Percentiles rank a stretch among this genome's conserved stretches.
These are phyloP conservation scores for Tetranychus cinnabarinus DNA, from an alignment of 1,140 invertebrate species.

Conservation along the genomic window DNA sequence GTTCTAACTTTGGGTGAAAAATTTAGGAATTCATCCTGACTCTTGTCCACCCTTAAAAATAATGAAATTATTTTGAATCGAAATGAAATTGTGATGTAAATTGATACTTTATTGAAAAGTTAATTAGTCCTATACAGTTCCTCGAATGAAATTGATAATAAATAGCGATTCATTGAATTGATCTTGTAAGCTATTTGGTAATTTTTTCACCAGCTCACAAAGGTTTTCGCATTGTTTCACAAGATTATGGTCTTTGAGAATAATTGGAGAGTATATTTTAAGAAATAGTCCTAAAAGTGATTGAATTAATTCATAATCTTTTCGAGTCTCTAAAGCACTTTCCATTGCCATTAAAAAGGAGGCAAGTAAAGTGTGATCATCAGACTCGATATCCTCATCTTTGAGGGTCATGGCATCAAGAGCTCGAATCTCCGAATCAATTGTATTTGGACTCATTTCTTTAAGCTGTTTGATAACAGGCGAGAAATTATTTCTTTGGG, in stretches of 20 bases:
- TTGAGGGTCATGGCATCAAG: conserved; percentile 33
- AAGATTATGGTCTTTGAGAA: conserved; percentile 32
- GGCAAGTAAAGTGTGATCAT: conserved; percentile 29
- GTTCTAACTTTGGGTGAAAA: too few relatives aligned
- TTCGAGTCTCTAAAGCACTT: conserved; percentile 42
- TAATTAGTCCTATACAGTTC: conserved; percentile 10
- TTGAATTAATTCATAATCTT: conserved; percentile 72
- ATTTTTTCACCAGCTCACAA: conserved; percentile 28
- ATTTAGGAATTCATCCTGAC: too few relatives aligned
- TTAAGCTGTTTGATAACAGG: conserved; percentile 48
- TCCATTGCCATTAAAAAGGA: conserved; percentile 55
- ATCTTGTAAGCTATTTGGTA: conserved; percentile 41
- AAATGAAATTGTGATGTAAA: too few relatives aligned
- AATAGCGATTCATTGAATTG: conserved; percentile 50
- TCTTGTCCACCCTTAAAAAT: too few relatives aligned
- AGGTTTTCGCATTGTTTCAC: conserved; percentile 31
- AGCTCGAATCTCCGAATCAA: conserved; percentile 69
- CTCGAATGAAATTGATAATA: conserved; percentile 27
- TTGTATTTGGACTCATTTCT: conserved; percentile 47
- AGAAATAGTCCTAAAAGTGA: conserved; percentile 75
- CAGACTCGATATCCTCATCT: conserved; percentile 17
- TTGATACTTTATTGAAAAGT: too few relatives aligned
- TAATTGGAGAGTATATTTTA: conserved; percentile 45
- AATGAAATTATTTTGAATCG: too few relatives aligned
- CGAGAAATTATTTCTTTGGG: conserved; percentile 10